Base-by-base conservation (phyloP, 2,797 vertebrate genomes). In the Cottoperca gobio region DNA sequence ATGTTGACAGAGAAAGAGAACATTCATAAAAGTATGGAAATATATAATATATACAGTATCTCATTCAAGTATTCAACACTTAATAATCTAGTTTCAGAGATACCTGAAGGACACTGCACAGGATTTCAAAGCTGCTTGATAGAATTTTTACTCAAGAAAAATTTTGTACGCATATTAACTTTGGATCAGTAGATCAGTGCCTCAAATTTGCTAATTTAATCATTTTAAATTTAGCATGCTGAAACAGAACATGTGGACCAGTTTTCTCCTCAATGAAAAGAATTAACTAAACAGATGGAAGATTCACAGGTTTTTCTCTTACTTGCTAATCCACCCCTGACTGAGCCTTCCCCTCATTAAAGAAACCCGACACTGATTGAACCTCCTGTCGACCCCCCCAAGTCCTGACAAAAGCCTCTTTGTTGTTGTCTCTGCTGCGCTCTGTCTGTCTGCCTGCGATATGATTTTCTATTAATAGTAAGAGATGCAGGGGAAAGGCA, bases 331-430 rank as follows among this genome's bases (percentile, higher is more conserved):
- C 91, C 70, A 72, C 83, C 82, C 81, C 85, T 85, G 73, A 87
- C 85, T 85, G 85, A 85, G 87, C 53, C 65, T 73, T 63, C 71
- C 74, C 79, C 85, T 92, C 86, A 91, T 92, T 88, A 85, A 86
- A 89, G 91, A 88, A 89, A 86, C 83, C 73, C 71, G 73, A 75
- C 59, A 48, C 83, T 89, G 88, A 92, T 80, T 88, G 88, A 91
- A 89, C 75, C 45, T 49, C 60, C 54, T 74, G 69, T 71, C 76
- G 31, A 65, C 48, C 73, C 46, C 65, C 75, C 62, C 33, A 68
- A 70, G 79, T 79, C 79, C 75, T 68, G 45, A 85, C 81, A 89
- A 79, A 86, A 88, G 81, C 79, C 76, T 89, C 86, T 91, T 89
- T 91, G 86, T 89, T 87, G 70, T 89, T 37, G 26, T 73, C 73